Evolutionary conservation across 1,140 invertebrate genomes (phyloP).

Genomic region (Zaprionus taronus): DNA sequence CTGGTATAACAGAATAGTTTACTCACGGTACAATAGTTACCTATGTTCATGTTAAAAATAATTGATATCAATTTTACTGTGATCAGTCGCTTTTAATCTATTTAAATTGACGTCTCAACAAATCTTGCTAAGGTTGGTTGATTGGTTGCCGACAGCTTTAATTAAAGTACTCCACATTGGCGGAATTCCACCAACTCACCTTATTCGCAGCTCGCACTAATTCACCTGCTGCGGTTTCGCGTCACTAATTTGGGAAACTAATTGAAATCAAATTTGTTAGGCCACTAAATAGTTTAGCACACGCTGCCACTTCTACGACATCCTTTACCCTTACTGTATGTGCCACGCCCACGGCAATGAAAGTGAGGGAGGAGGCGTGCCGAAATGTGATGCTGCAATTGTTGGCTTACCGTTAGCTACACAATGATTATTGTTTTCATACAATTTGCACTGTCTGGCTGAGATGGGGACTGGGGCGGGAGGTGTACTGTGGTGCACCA

Average conservation of each 20-base stretch:
- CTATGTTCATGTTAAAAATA: no score
- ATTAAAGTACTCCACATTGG: neutral
- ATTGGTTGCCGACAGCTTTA: neutral
- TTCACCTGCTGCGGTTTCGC: constrained; percentile 69
- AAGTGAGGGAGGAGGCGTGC: neutral
- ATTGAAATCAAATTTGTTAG: constrained; percentile 77
- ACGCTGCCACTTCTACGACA: constrained; percentile 30
- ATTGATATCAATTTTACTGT: no score
- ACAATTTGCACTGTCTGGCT: constrained; percentile 59
- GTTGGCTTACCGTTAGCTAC: constrained; percentile 60
- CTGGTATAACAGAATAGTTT: no score
- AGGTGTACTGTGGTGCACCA: constrained; percentile 30
- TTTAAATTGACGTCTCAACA: neutral
- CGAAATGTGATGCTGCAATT: constrained; percentile 7
- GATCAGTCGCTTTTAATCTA: neutral
- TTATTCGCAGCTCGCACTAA: constrained; percentile 43
- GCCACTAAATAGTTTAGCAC: constrained; percentile 74
- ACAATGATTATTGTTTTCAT: constrained; percentile 76
- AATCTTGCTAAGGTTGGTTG: neutral
- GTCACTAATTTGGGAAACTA: constrained; percentile 75
- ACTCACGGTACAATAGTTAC: no score
- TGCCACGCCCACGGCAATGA: constrained; percentile 19
- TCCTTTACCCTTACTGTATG: no score
- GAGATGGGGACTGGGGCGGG: neutral
- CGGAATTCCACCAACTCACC: neutral